A percentile compares a stretch with the other conserved stretches of the same genome.
phyloP scores from a whole-genome alignment of 1,140 invertebrate species.

The Streblospio benedicti region DNA sequence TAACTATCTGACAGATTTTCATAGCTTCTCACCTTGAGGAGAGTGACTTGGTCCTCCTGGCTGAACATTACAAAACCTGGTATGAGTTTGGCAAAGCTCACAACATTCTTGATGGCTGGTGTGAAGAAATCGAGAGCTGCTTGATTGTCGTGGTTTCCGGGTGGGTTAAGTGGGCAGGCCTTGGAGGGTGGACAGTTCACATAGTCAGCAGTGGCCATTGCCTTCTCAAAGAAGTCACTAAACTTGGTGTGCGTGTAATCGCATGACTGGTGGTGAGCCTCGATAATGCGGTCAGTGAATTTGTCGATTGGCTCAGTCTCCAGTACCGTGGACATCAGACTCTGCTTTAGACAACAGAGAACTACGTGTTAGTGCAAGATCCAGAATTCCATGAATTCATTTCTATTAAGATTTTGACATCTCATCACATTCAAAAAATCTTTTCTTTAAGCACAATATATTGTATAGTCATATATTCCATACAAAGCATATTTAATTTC shows the following conservation, averaged over 20 bases:
- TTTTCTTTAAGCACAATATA: too few relatives aligned
- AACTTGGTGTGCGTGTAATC: constrained; percentile 89
- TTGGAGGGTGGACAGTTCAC: constrained; percentile 70
- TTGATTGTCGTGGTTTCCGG: constrained; percentile 47
- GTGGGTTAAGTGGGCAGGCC: constrained; percentile 88
- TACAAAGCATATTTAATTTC: too few relatives aligned
- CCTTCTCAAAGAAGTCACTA: constrained; percentile 54
- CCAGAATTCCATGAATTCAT: too few relatives aligned
- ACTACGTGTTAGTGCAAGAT: too few relatives aligned
- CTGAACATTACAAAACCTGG: constrained; percentile 87
- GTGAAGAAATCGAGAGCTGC: constrained; percentile 41
- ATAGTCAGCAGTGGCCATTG: constrained; percentile 77
- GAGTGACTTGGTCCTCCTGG: constrained; percentile 90
- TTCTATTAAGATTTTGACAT: too few relatives aligned
- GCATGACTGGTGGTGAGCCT: constrained; percentile 87
- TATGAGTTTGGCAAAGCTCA: constrained; percentile 93
- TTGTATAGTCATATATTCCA: too few relatives aligned
- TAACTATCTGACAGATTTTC: too few relatives aligned
- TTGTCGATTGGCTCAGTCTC: constrained; percentile 73
- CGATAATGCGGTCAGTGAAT: constrained; percentile 64
- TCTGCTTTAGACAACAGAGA: too few relatives aligned
- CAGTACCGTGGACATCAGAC: constrained; percentile 74
- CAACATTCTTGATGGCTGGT: constrained; percentile 89
- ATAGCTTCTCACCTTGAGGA: constrained; percentile 69
- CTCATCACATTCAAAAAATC: too few relatives aligned